Evolutionary conservation across 2,888 invertebrate genomes (phyloP).

Genomic region (Palloptera scutellata): DNA sequence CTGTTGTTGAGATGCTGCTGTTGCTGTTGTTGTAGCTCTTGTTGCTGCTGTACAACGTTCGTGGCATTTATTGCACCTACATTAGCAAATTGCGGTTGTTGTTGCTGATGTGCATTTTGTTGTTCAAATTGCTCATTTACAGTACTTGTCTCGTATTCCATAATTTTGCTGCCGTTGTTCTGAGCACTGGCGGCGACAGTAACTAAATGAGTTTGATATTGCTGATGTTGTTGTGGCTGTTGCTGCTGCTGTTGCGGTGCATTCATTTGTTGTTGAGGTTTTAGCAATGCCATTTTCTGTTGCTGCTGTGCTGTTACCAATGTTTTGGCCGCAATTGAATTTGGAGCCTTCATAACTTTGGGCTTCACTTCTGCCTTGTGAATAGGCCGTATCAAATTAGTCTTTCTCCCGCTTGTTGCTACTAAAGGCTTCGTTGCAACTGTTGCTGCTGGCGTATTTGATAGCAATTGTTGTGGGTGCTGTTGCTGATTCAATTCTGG

Average conservation of each 20-base stretch:
- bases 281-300: slow-evolving; percentile 34
- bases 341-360: slow-evolving; percentile 50
- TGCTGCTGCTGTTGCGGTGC: slow-evolving; percentile 39
- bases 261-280: slow-evolving; percentile 40
- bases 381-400: slow-evolving; percentile 56
- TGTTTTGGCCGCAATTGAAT: slow-evolving; percentile 30
- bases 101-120: neutral
- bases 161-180: slow-evolving; percentile 12
- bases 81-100: slow-evolving; percentile 15
- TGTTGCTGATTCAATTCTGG: slow-evolving; percentile 11
- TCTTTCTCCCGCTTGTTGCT: slow-evolving; percentile 43
- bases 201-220: slow-evolving; percentile 30
- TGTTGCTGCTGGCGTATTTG: neutral
- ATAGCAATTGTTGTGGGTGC: slow-evolving; percentile 3
- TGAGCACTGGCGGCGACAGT: slow-evolving; percentile 5
- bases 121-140: neutral
- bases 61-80: neutral
- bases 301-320: slow-evolving; percentile 38
- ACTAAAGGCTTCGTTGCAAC: neutral
- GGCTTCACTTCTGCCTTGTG: slow-evolving; percentile 58
- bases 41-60: neutral
- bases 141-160: neutral
- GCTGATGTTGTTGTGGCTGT: slow-evolving; percentile 38
- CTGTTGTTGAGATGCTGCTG: slow-evolving; percentile 13
- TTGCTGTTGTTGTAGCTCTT: neutral